A percentile compares a stretch with the other conserved stretches of the same genome.
These are phyloP conservation scores for Heliornis fulica DNA, from an alignment of 2,113 vertebrate genomes.

Conservation along the genomic window DNA sequence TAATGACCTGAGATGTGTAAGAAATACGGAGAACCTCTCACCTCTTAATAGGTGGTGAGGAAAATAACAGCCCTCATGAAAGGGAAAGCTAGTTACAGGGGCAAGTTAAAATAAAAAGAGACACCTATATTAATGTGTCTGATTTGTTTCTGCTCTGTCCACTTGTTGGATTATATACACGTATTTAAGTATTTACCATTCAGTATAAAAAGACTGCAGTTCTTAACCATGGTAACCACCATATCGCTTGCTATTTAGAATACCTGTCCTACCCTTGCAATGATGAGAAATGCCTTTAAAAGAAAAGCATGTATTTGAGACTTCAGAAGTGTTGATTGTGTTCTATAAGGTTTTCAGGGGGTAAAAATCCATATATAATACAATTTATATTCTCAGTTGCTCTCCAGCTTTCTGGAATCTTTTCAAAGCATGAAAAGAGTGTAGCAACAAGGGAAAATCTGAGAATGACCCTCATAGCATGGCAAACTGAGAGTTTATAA, in stretches of 20 bases:
- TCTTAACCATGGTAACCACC: constrained; percentile 15
- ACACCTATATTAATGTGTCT: not conserved
- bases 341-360: not conserved
- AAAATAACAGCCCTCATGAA: not conserved
- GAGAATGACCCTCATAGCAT: not conserved
- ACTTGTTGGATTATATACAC: not conserved
- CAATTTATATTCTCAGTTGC: not conserved
- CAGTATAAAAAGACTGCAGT: not conserved
- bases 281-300: not conserved
- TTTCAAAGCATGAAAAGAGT: not conserved
- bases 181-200: not conserved
- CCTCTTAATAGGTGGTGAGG: not conserved
- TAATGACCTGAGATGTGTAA: not conserved
- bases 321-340: not conserved
- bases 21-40: not conserved
- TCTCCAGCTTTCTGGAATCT: not conserved
- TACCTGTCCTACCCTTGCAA: not conserved
- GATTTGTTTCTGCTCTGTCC: not conserved
- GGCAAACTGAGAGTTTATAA: not conserved
- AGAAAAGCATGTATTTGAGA: not conserved
- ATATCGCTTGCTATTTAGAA: not conserved
- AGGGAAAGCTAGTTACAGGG: not conserved
- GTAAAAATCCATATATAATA: not conserved
- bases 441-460: not conserved
- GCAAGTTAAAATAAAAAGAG: not conserved